Base-by-base conservation (phyloP, 1,140 invertebrate species). In the Drosophila triauraria region DNA sequence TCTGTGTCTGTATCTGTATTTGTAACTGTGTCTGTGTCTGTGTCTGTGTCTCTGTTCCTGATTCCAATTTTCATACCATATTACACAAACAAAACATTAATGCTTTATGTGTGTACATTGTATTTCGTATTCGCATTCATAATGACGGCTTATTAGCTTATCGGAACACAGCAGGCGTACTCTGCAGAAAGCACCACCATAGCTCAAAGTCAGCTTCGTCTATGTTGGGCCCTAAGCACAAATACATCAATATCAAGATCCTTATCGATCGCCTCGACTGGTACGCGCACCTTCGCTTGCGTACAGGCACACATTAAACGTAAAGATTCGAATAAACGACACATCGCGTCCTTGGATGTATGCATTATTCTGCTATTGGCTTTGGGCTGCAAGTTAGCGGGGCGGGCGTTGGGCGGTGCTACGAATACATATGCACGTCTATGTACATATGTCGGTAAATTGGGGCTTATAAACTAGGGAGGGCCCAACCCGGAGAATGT, bases 141-240 rank as follows among this genome's bases (percentile, higher is more conserved):
- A 53, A 62, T 70, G 61, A 68, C 59, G 68, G 76, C 58, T 70
- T 54, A 44, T 54, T 23, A 57, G 80, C 84, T 70, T 63, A 77
- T 87, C 60, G 62, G 72, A 91, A 88, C 81, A 90, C 70, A 82
- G 70, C 69, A 75, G 82, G 78, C 80, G 83, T 69, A 78, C 91
- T 92, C 91, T 86, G 91, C 86, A 92, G 91, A 92, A 92, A 92
- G 91, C 91, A 92, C 91, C 91, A 92, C 91, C 91, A 92, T 86
- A 91, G 88, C 91, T 92, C 91, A 92, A 92, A 92, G 85, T 80
- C 84, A 88, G 84, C 71, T 88, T 88, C 85, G 81, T 84, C 84
- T 90, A 88, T 90, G 85, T 90, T 88, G 84, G 85, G 80, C 81
- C 85, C 84, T 87, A 87, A 80, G 80, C 84, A 54, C 54, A 80